Evolutionary conservation across 2,797 vertebrate species (phyloP).

Genomic region (Syndactyla subalaris): DNA sequence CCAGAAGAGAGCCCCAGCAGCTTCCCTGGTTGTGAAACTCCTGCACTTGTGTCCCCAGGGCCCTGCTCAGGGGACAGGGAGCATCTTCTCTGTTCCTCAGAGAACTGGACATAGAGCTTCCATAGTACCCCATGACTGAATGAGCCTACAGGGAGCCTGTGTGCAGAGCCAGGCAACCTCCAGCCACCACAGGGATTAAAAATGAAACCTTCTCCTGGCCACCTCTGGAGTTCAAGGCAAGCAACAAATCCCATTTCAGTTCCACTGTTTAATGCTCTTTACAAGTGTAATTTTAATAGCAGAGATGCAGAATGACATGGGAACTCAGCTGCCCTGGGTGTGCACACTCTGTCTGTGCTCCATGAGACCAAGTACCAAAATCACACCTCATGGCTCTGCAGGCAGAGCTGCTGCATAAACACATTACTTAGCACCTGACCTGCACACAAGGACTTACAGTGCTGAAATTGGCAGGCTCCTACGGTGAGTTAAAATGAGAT

Average conservation of each 20-base stretch:
- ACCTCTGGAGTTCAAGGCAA: not conserved
- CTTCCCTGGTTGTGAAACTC: not conserved
- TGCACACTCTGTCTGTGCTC: accelerated
- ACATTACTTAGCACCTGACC: conserved; percentile 10
- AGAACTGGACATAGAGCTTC: not conserved
- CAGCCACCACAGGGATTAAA: not conserved
- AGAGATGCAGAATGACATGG: not conserved
- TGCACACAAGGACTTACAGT: not conserved
- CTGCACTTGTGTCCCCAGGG: not conserved
- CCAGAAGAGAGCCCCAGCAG: not conserved
- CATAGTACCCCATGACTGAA: too few relatives aligned
- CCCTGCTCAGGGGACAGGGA: not conserved
- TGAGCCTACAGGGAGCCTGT: not conserved
- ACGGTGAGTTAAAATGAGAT: not conserved
- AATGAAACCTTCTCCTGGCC: not conserved
- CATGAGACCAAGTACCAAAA: accelerated
- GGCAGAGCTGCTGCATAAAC: not conserved
- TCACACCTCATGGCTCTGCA: not conserved
- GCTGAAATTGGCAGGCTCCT: conserved; percentile 37
- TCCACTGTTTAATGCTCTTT: not conserved
- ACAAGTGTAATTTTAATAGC: not conserved
- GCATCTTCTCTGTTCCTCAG: not conserved
- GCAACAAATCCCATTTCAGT: not conserved
- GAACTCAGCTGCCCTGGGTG: not conserved
- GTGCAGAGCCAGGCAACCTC: not conserved